A percentile compares a stretch with the other conserved stretches of the same genome.
Evolutionary conservation across 2,797 vertebrate genomes (phyloP).

Genomic region (Zenarchopterus dispar): DNA sequence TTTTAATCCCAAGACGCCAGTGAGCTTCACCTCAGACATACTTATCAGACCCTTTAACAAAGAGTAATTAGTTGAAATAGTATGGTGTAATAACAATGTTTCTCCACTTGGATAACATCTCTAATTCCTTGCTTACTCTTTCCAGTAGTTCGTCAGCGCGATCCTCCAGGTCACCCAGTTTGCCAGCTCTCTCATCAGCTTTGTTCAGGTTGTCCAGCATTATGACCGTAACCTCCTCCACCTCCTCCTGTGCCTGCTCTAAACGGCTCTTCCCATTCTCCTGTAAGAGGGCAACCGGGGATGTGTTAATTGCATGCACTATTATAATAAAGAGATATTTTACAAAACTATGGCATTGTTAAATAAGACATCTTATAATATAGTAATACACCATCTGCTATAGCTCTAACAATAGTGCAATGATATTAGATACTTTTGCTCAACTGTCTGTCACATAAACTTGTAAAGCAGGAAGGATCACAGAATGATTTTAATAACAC

Average conservation of each 20-base stretch:
- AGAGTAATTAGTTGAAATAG: conserved; percentile 8
- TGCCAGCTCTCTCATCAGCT: conserved; percentile 71
- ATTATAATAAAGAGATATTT: too few species aligned
- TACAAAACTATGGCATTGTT: too few species aligned
- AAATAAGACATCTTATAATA: too few species aligned
- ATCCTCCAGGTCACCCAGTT: conserved; percentile 79
- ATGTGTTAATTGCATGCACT: too few species aligned
- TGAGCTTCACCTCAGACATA: conserved; percentile 6
- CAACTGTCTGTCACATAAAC: too few species aligned
- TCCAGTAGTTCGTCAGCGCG: conserved; percentile 72
- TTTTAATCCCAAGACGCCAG: conserved; percentile 34
- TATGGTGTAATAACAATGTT: not conserved
- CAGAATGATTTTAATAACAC: too few species aligned
- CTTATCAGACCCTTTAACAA: conserved; percentile 16
- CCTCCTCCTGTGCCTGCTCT: conserved; percentile 74
- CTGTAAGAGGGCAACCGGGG: conserved; percentile 40
- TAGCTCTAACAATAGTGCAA: too few species aligned
- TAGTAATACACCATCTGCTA: too few species aligned
- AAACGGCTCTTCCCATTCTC: conserved; percentile 78
- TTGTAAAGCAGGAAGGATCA: too few species aligned
- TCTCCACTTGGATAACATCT: conserved; percentile 3
- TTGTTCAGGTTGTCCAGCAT: conserved; percentile 84
- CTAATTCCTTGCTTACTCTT: conserved; percentile 58
- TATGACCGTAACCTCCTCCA: conserved; percentile 81
- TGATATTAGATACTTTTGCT: too few species aligned